Evolutionary conservation across 1,140 invertebrate species (phyloP).

Genomic region (Mya arenaria): DNA sequence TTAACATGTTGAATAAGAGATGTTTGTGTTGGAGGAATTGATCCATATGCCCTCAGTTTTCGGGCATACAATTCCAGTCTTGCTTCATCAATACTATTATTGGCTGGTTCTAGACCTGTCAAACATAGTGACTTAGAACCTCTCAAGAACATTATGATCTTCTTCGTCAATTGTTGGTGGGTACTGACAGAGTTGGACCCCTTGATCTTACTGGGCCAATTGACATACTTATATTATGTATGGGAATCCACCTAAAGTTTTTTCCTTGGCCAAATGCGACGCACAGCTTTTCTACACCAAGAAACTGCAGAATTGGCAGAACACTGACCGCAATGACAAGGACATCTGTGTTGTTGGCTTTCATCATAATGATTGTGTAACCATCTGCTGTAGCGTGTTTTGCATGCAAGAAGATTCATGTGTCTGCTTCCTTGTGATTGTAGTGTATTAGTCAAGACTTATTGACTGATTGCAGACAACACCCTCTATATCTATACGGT

Average conservation of each 20-base stretch:
- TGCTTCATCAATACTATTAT: no score
- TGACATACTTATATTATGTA: constrained; percentile 29
- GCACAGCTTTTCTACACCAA: constrained; percentile 58
- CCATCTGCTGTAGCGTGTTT: constrained; percentile 55
- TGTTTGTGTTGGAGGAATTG: no score
- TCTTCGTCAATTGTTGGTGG: neutral
- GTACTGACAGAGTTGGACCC: neutral
- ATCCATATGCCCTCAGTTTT: no score
- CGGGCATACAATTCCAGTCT: no score
- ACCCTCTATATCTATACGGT: no score
- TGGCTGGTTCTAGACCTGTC: no score
- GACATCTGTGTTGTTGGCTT: constrained; percentile 68
- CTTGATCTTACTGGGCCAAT: constrained; percentile 26
- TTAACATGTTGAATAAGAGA: no score
- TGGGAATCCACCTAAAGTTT: constrained; percentile 56
- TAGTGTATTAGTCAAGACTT: no score
- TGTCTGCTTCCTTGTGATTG: constrained; percentile 69
- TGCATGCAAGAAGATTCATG: constrained; percentile 65
- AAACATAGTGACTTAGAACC: no score
- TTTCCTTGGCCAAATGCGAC: constrained; percentile 61
- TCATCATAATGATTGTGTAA: constrained; percentile 48
- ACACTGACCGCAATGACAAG: constrained; percentile 59
- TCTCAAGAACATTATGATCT: neutral
- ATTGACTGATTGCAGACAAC: no score
- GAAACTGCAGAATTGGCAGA: neutral